Evolutionary conservation across 2,888 invertebrate species (phyloP).

Genomic region (Exocentrus adspersus): DNA sequence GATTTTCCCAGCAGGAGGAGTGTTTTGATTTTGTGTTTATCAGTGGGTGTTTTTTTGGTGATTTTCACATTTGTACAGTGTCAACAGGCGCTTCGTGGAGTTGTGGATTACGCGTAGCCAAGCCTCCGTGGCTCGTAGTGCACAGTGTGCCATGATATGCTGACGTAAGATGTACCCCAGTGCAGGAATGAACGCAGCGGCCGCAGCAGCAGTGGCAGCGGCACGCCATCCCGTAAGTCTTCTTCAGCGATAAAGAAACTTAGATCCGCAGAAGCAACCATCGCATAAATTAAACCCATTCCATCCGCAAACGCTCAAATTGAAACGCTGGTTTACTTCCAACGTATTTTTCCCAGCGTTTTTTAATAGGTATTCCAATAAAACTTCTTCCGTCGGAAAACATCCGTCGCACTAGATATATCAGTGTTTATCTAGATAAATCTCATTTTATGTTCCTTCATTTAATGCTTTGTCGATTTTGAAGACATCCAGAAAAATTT

Average conservation of each 20-base stretch:
- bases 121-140: conserved; percentile 30
- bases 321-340: too few relatives aligned
- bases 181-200: conserved; percentile 88
- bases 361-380: too few relatives aligned
- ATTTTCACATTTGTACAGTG: conserved; percentile 5
- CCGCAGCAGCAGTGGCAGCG: conserved; percentile 85
- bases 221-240: conserved; percentile 89
- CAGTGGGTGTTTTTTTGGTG: conserved; percentile 14
- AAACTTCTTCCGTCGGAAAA: neutral
- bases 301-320: too few relatives aligned
- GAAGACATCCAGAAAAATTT: too few relatives aligned
- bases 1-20: too few relatives aligned
- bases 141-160: conserved; percentile 57
- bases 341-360: too few relatives aligned
- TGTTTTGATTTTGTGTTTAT: conserved; percentile 14
- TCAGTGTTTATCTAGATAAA: too few relatives aligned
- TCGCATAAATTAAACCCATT: too few relatives aligned
- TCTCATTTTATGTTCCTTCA: too few relatives aligned
- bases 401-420: neutral
- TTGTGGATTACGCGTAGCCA: conserved; percentile 20
- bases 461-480: too few relatives aligned
- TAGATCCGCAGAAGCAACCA: too few relatives aligned
- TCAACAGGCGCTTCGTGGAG: neutral
- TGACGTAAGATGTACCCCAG: conserved; percentile 81
- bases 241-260: too few relatives aligned